Base-by-base conservation (phyloP, 53 echinoderm and acorn worm species). In the Paracentrotus lividus region DNA sequence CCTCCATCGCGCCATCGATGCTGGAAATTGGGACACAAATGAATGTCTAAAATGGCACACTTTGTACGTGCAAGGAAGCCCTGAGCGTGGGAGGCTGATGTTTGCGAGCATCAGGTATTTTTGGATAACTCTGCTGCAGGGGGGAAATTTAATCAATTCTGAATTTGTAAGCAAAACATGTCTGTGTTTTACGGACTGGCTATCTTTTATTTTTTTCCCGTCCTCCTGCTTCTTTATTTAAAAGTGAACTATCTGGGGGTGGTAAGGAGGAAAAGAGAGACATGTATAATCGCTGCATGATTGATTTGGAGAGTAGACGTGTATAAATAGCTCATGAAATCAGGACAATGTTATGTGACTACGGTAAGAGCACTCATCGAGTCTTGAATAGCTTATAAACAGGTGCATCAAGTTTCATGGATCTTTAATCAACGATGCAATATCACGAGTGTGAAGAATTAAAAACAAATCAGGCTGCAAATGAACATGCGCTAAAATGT, bases 131-230 rank as follows among this genome's bases (percentile, higher is more conserved):
- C 49, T 47, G 47, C 81, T 81, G 47, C 81, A 81, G 81, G 81
- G 81, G 81, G 81, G 81, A 81, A 81, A 81, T 81, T 81, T 81
- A 81, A 81, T 81, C 81, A 81, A 81, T 81, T 81, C 81, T 47
- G 47, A 81, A 81, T 81, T 81, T 81, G 81, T 81, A 81, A 81
- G 81, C 81, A 81, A 81, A 81, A 81, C 81, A 81, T 81, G 81
- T 81, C 81, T 81, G 81, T 81, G 81, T 81, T 49, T 81, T 81
- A 81, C 45, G 49, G 47, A 81, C n/a, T 45, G 47, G 44, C n/a
- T 26, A 2, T 47, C 47, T 81, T 72, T 69, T 40, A 38, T 69
- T 18, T 5, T n/a, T n/a, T 20, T n/a, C n/a, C n/a, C n/a, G n/a
- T n/a, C n/a, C n/a, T n/a, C n/a, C n/a, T n/a, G n/a, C n/a, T 38